Conservation (phyloP, 2,113 vertebrate genomes). For the Tonatia bakeri region DNA sequence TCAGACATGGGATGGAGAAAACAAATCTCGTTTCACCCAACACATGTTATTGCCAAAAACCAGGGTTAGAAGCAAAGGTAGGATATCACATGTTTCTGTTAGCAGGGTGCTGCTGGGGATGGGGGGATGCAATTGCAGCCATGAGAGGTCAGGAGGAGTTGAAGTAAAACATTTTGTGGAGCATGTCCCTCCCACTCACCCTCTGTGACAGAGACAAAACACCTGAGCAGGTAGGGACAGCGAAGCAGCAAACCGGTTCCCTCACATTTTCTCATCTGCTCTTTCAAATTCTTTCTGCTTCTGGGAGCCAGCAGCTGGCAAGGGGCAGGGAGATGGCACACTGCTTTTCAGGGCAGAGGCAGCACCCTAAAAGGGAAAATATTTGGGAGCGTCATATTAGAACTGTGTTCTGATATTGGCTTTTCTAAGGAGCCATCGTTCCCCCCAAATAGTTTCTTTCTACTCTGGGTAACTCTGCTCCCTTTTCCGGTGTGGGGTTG, state of each 20-base stretch:
- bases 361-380: neutral
- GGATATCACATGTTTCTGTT: neutral
- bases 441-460: neutral
- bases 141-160: neutral
- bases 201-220: neutral
- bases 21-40: neutral
- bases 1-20: neutral
- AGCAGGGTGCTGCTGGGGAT: neutral
- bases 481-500: neutral
- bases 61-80: neutral
- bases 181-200: neutral
- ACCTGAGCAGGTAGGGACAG: neutral
- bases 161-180: neutral
- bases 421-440: neutral
- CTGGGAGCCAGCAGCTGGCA: neutral
- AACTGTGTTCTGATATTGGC: neutral
- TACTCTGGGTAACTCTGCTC: neutral
- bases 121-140: neutral
- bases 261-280: neutral
- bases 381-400: neutral
- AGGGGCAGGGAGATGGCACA: neutral
- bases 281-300: neutral
- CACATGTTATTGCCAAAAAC: neutral
- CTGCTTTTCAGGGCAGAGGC: neutral
- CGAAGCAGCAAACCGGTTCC: neutral